Percentiles rank a stretch among this genome's conserved stretches.
Evolutionary conservation across 2,113 vertebrate genomes (phyloP).

Genomic region (Chloropsis hardwickii): DNA sequence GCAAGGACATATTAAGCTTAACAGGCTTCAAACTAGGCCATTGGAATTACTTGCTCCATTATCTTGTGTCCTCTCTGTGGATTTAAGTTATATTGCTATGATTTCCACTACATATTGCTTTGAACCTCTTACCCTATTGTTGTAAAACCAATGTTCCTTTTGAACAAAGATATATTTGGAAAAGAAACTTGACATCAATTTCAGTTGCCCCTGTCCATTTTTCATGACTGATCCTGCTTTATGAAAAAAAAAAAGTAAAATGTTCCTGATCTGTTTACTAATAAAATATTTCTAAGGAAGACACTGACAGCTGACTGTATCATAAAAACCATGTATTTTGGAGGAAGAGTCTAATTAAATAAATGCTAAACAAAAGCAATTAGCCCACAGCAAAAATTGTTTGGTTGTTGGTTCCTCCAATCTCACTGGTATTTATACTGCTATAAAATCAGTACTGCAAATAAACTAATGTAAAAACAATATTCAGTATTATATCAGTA

Average conservation of each 20-base stretch:
- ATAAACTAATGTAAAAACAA: neutral
- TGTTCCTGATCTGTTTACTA: slow-evolving; percentile 21
- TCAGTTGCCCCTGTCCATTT: slow-evolving; percentile 29
- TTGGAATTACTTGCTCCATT: neutral
- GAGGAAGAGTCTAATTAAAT: slow-evolving; percentile 20
- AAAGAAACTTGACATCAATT: slow-evolving; percentile 15
- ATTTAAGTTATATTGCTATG: neutral
- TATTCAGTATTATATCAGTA: neutral
- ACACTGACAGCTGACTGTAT: neutral
- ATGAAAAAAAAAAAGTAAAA: slow-evolving; percentile 29
- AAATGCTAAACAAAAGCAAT: neutral
- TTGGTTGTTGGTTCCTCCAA: neutral
- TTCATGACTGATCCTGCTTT: slow-evolving; percentile 34
- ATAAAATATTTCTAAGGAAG: slow-evolving; percentile 46
- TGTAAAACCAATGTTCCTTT: neutral
- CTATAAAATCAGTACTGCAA: neutral
- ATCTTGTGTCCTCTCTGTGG: neutral
- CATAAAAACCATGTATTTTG: slow-evolving; percentile 46
- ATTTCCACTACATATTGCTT: neutral
- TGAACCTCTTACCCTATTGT: neutral
- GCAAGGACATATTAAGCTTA: neutral
- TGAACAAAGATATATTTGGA: neutral
- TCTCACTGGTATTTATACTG: neutral
- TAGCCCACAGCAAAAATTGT: neutral
- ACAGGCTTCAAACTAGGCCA: neutral